A percentile compares a stretch with the other conserved stretches of the same genome.
Evolutionary conservation across 2,113 vertebrate species (phyloP).

Genomic region (Vulpes lagopus): DNA sequence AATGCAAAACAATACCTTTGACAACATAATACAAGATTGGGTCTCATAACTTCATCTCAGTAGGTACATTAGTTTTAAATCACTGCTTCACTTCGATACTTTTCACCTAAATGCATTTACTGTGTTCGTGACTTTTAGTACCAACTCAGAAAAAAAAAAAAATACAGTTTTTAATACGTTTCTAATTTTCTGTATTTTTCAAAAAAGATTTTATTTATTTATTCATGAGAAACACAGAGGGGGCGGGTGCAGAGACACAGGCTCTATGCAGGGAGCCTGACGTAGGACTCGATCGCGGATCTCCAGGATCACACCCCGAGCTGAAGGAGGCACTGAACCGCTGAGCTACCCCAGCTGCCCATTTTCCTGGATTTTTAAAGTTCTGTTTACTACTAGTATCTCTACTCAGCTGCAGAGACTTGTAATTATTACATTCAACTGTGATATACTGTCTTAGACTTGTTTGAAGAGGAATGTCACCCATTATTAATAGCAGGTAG

Average conservation of each 20-base stretch:
- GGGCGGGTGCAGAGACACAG: too few relatives aligned
- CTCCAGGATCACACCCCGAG: too few relatives aligned
- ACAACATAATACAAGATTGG: neutral
- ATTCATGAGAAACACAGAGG: too few relatives aligned
- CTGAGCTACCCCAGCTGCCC: too few relatives aligned
- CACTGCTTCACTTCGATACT: neutral
- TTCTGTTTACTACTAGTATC: neutral
- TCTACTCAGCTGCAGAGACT: neutral
- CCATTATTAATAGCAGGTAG: constrained; percentile 2
- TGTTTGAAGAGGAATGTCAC: neutral
- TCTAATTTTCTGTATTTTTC: neutral
- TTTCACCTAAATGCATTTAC: neutral
- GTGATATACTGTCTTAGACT: neutral
- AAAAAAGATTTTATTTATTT: too few relatives aligned
- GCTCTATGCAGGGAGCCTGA: too few relatives aligned
- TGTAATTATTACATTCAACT: neutral
- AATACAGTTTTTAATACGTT: neutral
- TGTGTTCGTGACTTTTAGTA: neutral
- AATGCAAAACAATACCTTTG: constrained; percentile 7
- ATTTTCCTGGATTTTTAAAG: neutral
- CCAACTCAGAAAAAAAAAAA: neutral
- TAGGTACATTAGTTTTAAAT: neutral
- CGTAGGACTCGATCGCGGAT: too few relatives aligned
- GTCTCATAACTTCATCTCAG: neutral
- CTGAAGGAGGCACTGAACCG: too few relatives aligned